A percentile compares a stretch with the other conserved stretches of the same genome.
Evolutionary conservation across 2,888 invertebrate species (phyloP).

Genomic region (Gastrophysa polygoni): DNA sequence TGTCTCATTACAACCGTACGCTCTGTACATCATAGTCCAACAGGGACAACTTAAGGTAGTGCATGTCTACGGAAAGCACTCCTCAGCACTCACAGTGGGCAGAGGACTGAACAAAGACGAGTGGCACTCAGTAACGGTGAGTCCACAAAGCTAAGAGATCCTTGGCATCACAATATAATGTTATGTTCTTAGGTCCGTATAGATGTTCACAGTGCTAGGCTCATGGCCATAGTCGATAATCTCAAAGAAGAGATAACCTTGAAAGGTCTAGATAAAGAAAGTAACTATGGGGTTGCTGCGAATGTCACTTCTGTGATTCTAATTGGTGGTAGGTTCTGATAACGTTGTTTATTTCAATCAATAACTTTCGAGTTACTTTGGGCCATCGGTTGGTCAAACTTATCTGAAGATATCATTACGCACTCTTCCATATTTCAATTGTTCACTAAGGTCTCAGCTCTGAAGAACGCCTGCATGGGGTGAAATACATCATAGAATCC

Average conservation of each 20-base stretch:
- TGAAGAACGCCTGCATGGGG: constrained; percentile 85
- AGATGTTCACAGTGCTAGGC: constrained; percentile 83
- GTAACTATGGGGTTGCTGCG: constrained; percentile 85
- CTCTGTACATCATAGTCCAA: constrained; percentile 88
- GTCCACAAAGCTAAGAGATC: constrained; percentile 37
- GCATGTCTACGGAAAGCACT: constrained; percentile 87
- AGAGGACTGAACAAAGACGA: constrained; percentile 86
- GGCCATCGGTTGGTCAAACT: no score
- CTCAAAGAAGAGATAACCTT: constrained; percentile 81
- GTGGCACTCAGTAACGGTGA: constrained; percentile 86
- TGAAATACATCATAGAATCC: constrained; percentile 91
- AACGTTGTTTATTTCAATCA: neutral
- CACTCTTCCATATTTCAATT: neutral
- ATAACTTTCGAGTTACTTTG: no score
- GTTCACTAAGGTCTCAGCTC: constrained; percentile 74
- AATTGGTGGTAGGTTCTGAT: constrained; percentile 72
- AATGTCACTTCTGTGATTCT: constrained; percentile 87
- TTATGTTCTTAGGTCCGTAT: constrained; percentile 66
- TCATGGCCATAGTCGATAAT: constrained; percentile 86
- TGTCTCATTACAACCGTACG: constrained; percentile 81
- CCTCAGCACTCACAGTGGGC: constrained; percentile 84
- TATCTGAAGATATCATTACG: no score
- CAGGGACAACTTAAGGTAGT: constrained; percentile 92
- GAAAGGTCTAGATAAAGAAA: constrained; percentile 81
- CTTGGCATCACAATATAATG: no score